Percentiles rank a stretch among this genome's conserved stretches.
phyloP scores from a whole-genome alignment of 2,113 vertebrate species.

The Pluvialis apricaria region DNA sequence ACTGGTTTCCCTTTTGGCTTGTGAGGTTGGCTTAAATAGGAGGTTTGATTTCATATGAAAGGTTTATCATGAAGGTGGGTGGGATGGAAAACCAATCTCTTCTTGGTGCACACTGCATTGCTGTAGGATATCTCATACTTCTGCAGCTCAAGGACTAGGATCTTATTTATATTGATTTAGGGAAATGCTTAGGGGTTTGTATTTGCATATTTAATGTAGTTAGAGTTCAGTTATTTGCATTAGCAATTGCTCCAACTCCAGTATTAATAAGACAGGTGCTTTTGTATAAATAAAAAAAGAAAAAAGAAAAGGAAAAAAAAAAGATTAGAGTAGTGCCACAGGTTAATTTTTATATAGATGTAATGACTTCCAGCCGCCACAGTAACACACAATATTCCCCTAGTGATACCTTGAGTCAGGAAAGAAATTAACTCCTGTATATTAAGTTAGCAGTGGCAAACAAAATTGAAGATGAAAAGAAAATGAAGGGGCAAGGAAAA shows the following conservation, averaged over 20 bases:
- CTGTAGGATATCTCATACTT: not conserved
- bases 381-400: slow-evolving; percentile 57
- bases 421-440: slow-evolving; percentile 61
- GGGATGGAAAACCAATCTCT: not conserved
- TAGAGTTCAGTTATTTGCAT: slow-evolving; percentile 41
- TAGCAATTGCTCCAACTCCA: not conserved
- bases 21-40: not conserved
- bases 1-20: not conserved
- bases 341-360: slow-evolving; percentile 55
- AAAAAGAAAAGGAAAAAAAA: not conserved
- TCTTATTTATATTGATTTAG: slow-evolving; percentile 43
- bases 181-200: not conserved
- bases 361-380: slow-evolving; percentile 47
- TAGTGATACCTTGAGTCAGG: slow-evolving; percentile 38
- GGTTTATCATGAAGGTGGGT: not conserved
- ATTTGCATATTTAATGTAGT: slow-evolving; percentile 52
- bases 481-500: slow-evolving; percentile 27
- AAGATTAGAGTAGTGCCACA: slow-evolving; percentile 4
- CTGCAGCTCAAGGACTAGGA: not conserved
- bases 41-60: not conserved
- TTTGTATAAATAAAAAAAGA: slow-evolving; percentile 17
- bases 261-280: slow-evolving; percentile 43
- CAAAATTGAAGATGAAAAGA: slow-evolving; percentile 62
- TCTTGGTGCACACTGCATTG: not conserved
- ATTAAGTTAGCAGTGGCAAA: slow-evolving; percentile 53